Conservation (phyloP, 2,797 vertebrate genomes). For the Coregonus sp. region DNA sequence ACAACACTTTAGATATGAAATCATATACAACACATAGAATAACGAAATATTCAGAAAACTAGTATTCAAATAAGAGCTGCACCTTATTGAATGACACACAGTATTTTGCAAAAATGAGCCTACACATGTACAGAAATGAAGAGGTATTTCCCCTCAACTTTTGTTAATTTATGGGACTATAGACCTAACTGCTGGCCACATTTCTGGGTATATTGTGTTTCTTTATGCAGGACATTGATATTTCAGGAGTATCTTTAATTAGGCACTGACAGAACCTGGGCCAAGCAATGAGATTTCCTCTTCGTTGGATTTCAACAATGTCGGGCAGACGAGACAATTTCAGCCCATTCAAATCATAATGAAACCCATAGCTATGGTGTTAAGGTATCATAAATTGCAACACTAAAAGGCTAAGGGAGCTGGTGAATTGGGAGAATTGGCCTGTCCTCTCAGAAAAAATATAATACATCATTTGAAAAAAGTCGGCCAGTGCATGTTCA, state of each 20-base stretch:
- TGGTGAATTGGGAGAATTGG: constrained; percentile 58
- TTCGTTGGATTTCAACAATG: constrained; percentile 73
- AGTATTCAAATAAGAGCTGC: not conserved
- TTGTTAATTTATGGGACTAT: constrained; percentile 1
- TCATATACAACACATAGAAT: constrained; percentile 8
- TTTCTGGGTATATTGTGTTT: constrained; percentile 52
- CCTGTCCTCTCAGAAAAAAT: constrained; percentile 62
- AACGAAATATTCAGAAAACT: not conserved
- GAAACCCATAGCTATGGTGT: constrained; percentile 60
- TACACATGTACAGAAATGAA: not conserved
- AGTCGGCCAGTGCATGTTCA: constrained; percentile 67
- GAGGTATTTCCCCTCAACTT: not conserved
- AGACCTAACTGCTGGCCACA: constrained; percentile 50
- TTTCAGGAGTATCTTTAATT: constrained; percentile 75
- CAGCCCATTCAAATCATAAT: constrained; percentile 71
- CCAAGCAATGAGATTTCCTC: constrained; percentile 68
- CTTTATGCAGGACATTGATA: constrained; percentile 73
- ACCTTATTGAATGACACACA: not conserved
- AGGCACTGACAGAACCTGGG: constrained; percentile 53
- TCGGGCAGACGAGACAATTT: constrained; percentile 69
- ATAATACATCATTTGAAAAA: constrained; percentile 56
- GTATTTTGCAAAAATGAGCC: not conserved
- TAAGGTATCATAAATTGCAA: constrained; percentile 69
- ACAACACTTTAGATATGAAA: constrained; percentile 54
- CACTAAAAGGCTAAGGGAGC: constrained; percentile 40